These are phyloP conservation scores for Muscidifurax raptorellus DNA, from an alignment of 1,140 invertebrate genomes.

Conservation along the genomic window DNA sequence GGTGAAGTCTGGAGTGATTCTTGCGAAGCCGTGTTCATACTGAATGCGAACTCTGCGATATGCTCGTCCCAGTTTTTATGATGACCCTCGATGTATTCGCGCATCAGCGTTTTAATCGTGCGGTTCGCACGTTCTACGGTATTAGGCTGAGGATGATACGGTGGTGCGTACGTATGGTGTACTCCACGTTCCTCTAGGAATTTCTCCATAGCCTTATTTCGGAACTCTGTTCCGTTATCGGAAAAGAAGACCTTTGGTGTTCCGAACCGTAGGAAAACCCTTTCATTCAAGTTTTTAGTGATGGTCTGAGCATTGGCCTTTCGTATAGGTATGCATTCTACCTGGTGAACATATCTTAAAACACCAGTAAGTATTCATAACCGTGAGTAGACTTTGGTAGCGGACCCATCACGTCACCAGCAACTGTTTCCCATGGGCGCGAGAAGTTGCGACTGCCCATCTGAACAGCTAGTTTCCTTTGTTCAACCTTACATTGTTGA, in stretches of 20 bases:
- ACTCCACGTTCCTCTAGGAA: slow-evolving; percentile 48
- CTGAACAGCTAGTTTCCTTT: neutral
- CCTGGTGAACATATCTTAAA: slow-evolving; percentile 51
- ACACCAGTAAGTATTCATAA: slow-evolving; percentile 44
- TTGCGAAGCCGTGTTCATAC: neutral
- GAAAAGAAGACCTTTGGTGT: neutral
- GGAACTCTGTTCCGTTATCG: slow-evolving; percentile 47
- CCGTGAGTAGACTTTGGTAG: slow-evolving; percentile 52
- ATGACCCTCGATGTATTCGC: neutral
- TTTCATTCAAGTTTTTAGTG: neutral
- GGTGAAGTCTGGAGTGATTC: neutral
- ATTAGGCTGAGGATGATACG: slow-evolving; percentile 67
- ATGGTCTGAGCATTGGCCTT: neutral
- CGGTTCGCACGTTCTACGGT: slow-evolving; percentile 66
- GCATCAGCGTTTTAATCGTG: slow-evolving; percentile 65
- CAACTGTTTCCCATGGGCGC: slow-evolving; percentile 56
- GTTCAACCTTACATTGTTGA: slow-evolving; percentile 27
- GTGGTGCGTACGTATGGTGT: slow-evolving; percentile 59
- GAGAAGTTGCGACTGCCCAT: slow-evolving; percentile 33
- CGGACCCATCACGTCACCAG: slow-evolving; percentile 61
- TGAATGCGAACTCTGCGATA: neutral
- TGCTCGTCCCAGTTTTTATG: neutral
- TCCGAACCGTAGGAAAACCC: neutral
- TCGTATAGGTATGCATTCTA: slow-evolving; percentile 46
- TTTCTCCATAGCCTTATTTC: neutral